Conservation (phyloP, 2,888 invertebrate genomes). For the Pseudoips prasinana region DNA sequence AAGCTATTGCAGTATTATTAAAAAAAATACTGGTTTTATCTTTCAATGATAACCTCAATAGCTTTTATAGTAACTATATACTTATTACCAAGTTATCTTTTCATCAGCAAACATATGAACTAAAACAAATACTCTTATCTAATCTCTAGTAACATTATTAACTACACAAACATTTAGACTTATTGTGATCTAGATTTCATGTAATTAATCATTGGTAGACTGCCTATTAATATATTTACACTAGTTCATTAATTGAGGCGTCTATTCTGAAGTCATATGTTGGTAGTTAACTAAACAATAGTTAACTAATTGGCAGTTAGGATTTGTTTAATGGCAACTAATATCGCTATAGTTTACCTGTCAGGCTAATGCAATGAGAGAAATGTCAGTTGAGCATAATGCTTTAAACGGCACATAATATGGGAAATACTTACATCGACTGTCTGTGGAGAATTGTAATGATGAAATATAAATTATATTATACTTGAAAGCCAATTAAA, state of each 20-base stretch:
- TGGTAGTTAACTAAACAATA: conserved; percentile 2
- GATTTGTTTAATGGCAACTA: no score
- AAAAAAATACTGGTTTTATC: conserved; percentile 29
- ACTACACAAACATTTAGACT: conserved; percentile 22
- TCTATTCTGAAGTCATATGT: conserved; percentile 16
- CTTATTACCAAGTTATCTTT: conserved; percentile 29
- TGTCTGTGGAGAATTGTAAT: no score
- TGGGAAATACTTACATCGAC: no score
- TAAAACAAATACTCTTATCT: conserved; percentile 23
- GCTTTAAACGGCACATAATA: no score
- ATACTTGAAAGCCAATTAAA: no score
- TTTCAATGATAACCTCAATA: conserved; percentile 4
- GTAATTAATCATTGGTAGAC: conserved; percentile 39
- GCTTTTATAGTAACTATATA: conserved; percentile 6
- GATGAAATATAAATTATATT: no score
- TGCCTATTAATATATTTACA: conserved; percentile 44
- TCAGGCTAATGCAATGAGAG: no score
- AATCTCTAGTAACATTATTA: conserved; percentile 33
- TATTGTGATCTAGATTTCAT: conserved; percentile 20
- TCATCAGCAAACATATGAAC: conserved; percentile 26
- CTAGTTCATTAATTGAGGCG: conserved; percentile 32
- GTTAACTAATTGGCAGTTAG: not conserved
- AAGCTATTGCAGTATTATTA: conserved; percentile 24
- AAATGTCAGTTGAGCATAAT: no score
- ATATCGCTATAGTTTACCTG: no score